Evolutionary conservation across 2,888 invertebrate species (phyloP).

Genomic region (Chironomus tentans): DNA sequence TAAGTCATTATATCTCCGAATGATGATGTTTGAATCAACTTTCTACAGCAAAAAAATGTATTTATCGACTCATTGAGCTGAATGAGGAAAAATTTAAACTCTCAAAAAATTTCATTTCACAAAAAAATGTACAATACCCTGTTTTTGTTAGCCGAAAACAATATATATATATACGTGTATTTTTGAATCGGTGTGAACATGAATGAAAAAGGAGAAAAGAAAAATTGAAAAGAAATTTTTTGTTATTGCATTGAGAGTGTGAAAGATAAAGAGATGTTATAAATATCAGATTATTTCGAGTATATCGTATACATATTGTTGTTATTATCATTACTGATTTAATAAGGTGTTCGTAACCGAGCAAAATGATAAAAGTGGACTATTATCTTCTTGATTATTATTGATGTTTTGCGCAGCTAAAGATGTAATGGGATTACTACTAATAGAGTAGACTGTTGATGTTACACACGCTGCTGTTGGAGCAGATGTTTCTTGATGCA

Average conservation of each 20-base stretch:
- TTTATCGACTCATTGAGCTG: too few species aligned
- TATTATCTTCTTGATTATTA: conserved; percentile 51
- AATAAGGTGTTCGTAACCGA: conserved; percentile 68
- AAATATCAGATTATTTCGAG: neutral
- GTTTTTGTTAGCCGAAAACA: too few species aligned
- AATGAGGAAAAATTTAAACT: too few species aligned
- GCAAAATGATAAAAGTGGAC: conserved; percentile 66
- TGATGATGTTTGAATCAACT: too few species aligned
- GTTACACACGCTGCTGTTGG: conserved; percentile 33
- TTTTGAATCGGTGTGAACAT: neutral
- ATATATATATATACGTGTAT: too few species aligned
- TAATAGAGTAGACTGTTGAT: conserved; percentile 36
- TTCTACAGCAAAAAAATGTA: too few species aligned
- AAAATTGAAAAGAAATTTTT: neutral
- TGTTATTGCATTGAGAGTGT: too few species aligned
- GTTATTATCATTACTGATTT: conserved; percentile 46
- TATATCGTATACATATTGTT: neutral
- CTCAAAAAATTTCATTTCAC: too few species aligned
- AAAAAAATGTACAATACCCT: too few species aligned
- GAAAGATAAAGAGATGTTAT: neutral
- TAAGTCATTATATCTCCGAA: too few species aligned
- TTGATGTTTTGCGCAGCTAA: conserved; percentile 45
- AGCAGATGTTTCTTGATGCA: conserved; percentile 31
- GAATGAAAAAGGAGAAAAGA: neutral
- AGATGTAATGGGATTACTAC: conserved; percentile 41